Conservation (phyloP, 2,888 invertebrate species). For the Dorcus parallelipipedus region DNA sequence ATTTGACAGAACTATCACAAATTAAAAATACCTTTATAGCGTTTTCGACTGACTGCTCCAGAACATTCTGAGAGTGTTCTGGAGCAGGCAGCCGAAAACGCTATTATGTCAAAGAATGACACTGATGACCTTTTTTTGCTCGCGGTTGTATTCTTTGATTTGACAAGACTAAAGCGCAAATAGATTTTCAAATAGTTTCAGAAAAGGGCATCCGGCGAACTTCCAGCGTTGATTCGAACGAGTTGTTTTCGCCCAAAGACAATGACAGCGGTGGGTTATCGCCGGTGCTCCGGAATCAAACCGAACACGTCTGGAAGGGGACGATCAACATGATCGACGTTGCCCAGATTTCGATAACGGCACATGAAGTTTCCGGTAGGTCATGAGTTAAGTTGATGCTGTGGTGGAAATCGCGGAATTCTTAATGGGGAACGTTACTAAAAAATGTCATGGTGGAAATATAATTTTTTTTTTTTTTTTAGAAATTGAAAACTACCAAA, state of each 20-base stretch:
- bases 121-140: no score
- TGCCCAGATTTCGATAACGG: conserved; percentile 79
- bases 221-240: conserved; percentile 11
- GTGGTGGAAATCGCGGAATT: no score
- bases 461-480: no score
- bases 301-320: conserved; percentile 66
- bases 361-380: conserved; percentile 65
- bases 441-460: background rate
- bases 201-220: conserved; percentile 9
- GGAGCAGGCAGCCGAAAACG: no score
- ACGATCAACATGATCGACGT: conserved; percentile 88
- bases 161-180: no score
- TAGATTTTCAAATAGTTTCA: background rate
- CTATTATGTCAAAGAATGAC: no score
- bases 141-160: no score
- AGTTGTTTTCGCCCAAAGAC: conserved; percentile 12
- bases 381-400: background rate
- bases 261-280: conserved; percentile 12
- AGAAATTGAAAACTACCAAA: no score
- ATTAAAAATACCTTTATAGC: no score
- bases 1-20: no score
- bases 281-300: conserved; percentile 23
- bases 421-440: background rate
- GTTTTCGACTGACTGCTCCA: no score
- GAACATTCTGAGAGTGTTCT: no score